Evolutionary conservation across 2,888 invertebrate species (phyloP).

Genomic region (Heliconius cydno): DNA sequence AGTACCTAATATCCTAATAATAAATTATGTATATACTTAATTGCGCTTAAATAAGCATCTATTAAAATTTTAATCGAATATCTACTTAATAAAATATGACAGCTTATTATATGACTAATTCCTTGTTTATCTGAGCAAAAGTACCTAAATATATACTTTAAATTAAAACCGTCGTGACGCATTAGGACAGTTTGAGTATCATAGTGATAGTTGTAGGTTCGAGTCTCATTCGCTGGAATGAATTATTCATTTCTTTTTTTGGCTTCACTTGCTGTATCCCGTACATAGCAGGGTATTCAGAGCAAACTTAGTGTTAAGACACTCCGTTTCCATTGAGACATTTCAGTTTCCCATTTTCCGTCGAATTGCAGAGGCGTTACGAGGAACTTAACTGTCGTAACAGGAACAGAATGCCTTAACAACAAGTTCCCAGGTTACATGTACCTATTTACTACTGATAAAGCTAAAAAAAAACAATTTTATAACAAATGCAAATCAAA

Average conservation of each 20-base stretch:
- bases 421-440: too few relatives aligned
- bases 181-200: background rate
- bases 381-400: too few relatives aligned
- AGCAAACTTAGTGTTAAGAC: background rate
- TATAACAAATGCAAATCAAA: background rate
- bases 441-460: too few relatives aligned
- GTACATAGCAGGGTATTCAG: background rate
- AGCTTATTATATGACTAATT: background rate
- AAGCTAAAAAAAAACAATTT: too few relatives aligned
- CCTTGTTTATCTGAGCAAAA: background rate
- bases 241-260: background rate
- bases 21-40: background rate
- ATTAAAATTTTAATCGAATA: slow-evolving; percentile 7
- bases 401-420: too few relatives aligned
- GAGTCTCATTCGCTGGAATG: background rate
- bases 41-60: slow-evolving; percentile 6
- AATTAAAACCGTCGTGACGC: background rate
- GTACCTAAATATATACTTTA: background rate
- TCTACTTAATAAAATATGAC: background rate
- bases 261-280: background rate
- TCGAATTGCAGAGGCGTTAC: too few relatives aligned
- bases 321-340: background rate
- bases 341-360: too few relatives aligned
- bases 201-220: background rate
- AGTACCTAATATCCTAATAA: background rate